phyloP scores from a whole-genome alignment of 1,140 invertebrate genomes.

The Mercenaria mercenaria region DNA sequence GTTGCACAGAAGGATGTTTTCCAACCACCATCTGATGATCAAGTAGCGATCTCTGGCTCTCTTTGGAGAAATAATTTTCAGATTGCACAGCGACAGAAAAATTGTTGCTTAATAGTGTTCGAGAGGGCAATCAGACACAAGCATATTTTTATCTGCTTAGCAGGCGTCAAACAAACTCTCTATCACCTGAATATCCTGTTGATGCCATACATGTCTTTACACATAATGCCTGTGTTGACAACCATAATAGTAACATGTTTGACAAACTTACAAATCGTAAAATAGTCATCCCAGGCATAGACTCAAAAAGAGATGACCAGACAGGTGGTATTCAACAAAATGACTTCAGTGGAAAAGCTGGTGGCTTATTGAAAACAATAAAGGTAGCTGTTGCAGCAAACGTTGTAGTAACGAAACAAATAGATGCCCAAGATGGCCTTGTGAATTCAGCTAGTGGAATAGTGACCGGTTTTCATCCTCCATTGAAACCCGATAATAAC shows the following conservation, averaged over 20 bases:
- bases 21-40: conserved; percentile 20
- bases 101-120: too few relatives aligned
- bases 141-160: too few relatives aligned
- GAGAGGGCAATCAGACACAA: background rate
- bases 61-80: background rate
- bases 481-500: too few relatives aligned
- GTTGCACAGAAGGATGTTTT: conserved; percentile 10
- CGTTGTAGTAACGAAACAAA: background rate
- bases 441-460: too few relatives aligned
- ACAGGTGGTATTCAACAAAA: background rate
- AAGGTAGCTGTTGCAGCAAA: background rate
- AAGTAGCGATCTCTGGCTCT: background rate
- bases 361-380: background rate
- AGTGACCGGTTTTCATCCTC: too few relatives aligned
- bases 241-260: background rate
- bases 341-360: background rate
- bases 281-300: background rate
- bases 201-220: too few relatives aligned
- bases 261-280: background rate
- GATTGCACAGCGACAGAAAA: conserved; percentile 36
- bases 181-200: too few relatives aligned
- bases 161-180: too few relatives aligned
- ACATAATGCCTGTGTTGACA: background rate
- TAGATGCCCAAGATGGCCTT: background rate
- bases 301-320: background rate